Evolutionary conservation across 2,797 vertebrate species (phyloP).

Genomic region (Nyctibius grandis): DNA sequence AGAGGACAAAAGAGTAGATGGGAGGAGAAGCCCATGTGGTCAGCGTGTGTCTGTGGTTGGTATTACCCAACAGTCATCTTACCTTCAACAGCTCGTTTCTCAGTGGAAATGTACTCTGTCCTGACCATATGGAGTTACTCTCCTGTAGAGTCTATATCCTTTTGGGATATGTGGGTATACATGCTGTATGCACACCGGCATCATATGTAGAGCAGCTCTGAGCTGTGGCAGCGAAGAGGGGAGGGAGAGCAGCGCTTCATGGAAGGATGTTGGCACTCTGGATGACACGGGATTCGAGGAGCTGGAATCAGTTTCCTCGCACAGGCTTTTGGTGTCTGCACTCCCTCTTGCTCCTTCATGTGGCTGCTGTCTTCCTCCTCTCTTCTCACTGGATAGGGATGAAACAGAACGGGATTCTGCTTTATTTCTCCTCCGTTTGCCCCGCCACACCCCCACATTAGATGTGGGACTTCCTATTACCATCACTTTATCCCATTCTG

Average conservation of each 20-base stretch:
- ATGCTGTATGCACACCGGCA: not conserved
- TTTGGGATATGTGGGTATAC: fast-evolving
- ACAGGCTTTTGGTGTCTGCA: not conserved
- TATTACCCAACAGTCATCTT: fast-evolving
- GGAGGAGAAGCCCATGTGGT: not conserved
- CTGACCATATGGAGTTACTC: fast-evolving
- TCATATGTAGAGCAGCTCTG: not conserved
- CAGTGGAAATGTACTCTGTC: not conserved
- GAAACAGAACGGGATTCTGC: constrained; percentile 3
- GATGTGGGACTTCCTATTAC: constrained; percentile 6
- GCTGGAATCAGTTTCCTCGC: not conserved
- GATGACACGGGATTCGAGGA: not conserved
- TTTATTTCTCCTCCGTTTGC: not conserved
- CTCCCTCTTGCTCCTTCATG: constrained; percentile 12
- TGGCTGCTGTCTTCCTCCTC: constrained; percentile 5
- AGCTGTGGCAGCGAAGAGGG: not conserved
- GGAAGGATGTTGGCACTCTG: not conserved
- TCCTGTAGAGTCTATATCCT: not conserved
- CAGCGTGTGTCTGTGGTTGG: not conserved
- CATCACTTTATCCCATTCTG: not conserved
- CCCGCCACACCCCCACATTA: not conserved
- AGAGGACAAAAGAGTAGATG: not conserved
- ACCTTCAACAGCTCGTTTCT: not conserved
- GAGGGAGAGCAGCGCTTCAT: fast-evolving
- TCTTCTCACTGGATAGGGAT: constrained; percentile 20